Evolutionary conservation across 2,888 invertebrate species (phyloP), one percentile per base, ranked within the genome.

Genomic region (Gymnoscelis rufifasciata): DNA sequence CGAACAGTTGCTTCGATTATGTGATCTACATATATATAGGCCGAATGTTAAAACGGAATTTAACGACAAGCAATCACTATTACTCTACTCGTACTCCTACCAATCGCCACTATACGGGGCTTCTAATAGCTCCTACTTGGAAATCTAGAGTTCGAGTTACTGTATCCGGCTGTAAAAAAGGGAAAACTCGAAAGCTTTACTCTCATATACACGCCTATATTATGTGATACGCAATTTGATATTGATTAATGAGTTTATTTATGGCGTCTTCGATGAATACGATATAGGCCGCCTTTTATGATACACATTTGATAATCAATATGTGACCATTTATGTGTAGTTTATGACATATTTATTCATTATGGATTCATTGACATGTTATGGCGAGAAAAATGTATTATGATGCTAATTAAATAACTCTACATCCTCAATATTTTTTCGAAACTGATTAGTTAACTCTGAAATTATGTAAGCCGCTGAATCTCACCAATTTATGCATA

Each of bases 141-240:
- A 57, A 64, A 59, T 61, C 57, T 64, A 51, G 51, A 60, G 55
- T 58, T 63, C 51, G 54, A 61, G 60, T 59, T 61, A 58, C 57
- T 58, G 62, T 62, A 69, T 69, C 70, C 68, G 68, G 66, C 62
- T 64, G 60, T 68, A 64, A 70, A 70, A 71, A 66, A 69, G 7
- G 68, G 65, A 68, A 71, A 71, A 71, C 52, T 62, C 60, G 54
- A 47, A 51, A 56, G 64, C 59, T 69, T 71, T 70, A 61, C 60
- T 60, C 53, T 62, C 58, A 54, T 57, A 57, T 51, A 44, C 55
- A 52, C 43, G 47, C 54, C 55, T 42, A 39, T 37, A 45, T 42
- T 42, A 37, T 13, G 24, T 33, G 28, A 37, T 27, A 35, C 44
- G n/a, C 28, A 44, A 42, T 42, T 38, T 38, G 27, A 5, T 42